A percentile compares a stretch with the other conserved stretches of the same genome.
phyloP scores from a whole-genome alignment of 64 coral and sea anemone genomes.

The Actinia tenebrosa region DNA sequence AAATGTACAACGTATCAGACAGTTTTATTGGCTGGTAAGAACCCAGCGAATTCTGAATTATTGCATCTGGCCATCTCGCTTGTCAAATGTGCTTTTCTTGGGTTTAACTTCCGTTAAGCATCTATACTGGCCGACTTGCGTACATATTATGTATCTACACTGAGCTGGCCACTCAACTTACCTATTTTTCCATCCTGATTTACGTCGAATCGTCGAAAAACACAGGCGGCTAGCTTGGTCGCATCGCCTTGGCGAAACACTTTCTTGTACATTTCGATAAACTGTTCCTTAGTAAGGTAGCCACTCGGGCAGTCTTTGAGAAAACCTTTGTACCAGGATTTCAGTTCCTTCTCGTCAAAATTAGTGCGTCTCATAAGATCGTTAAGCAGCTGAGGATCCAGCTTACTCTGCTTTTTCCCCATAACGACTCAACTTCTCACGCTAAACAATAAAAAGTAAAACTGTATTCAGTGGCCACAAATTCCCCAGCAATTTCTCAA shows the following conservation, averaged over 20 bases:
- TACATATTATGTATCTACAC: neutral
- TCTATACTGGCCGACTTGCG: neutral
- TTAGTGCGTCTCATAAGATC: conserved; percentile 87
- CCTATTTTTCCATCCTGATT: conserved; percentile 98
- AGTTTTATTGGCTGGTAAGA: conserved; percentile 8
- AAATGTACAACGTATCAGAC: neutral
- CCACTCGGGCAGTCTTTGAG: conserved; percentile 93
- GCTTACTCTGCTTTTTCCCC: conserved; percentile 96
- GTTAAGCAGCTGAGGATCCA: conserved; percentile 80
- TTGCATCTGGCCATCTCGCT: neutral
- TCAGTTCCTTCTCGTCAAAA: conserved; percentile 94
- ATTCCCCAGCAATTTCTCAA: neutral
- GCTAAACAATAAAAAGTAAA: conserved; percentile 6
- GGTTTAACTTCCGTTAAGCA: neutral
- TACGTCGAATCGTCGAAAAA: conserved; percentile 94
- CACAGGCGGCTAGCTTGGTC: conserved; percentile 78
- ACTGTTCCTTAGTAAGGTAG: conserved; percentile 86
- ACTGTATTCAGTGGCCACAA: neutral
- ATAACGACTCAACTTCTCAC: conserved; percentile 10
- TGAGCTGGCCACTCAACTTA: neutral
- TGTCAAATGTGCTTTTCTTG: conserved; percentile 9
- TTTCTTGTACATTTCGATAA: conserved; percentile 96
- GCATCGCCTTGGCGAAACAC: conserved; percentile 95
- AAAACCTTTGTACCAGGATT: conserved; percentile 96
- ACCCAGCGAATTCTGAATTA: neutral